A percentile compares a stretch with the other conserved stretches of the same genome.
Evolutionary conservation across 2,797 vertebrate species (phyloP).

Genomic region (Merluccius polli): DNA sequence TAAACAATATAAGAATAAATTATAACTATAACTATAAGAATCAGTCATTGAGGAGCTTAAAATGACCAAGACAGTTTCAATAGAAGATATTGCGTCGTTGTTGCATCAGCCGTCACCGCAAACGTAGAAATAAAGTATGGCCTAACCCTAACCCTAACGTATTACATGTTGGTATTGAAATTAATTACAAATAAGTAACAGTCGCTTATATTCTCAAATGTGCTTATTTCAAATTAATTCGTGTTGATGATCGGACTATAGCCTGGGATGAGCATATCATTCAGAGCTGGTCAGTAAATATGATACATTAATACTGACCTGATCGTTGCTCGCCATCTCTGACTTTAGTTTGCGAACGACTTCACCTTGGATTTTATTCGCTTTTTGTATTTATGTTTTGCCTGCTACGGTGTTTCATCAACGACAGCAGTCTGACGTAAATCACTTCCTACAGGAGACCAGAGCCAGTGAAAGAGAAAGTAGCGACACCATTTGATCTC

Average conservation of each 20-base stretch:
- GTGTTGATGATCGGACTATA: neutral
- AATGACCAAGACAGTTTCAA: too few relatives aligned
- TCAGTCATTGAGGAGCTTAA: too few relatives aligned
- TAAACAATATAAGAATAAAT: too few relatives aligned
- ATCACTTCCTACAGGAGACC: neutral
- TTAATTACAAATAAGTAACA: too few relatives aligned
- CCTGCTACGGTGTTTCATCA: constrained; percentile 61
- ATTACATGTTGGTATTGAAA: too few relatives aligned
- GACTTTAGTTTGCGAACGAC: constrained; percentile 74
- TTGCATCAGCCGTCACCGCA: too few relatives aligned
- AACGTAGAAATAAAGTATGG: too few relatives aligned
- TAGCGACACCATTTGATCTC: too few relatives aligned
- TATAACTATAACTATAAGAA: too few relatives aligned
- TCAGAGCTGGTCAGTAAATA: neutral
- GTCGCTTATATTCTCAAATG: neutral
- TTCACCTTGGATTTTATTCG: constrained; percentile 76
- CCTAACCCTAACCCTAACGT: too few relatives aligned
- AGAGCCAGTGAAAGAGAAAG: neutral
- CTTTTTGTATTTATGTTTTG: constrained; percentile 68
- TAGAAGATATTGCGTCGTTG: too few relatives aligned
- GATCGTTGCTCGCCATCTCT: constrained; percentile 73
- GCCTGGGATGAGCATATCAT: neutral
- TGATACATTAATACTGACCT: constrained; percentile 66
- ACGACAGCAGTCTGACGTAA: too few relatives aligned
- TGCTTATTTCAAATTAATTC: neutral